Conservation (phyloP, 2,797 vertebrate species). For the Intellagama lesueurii region DNA sequence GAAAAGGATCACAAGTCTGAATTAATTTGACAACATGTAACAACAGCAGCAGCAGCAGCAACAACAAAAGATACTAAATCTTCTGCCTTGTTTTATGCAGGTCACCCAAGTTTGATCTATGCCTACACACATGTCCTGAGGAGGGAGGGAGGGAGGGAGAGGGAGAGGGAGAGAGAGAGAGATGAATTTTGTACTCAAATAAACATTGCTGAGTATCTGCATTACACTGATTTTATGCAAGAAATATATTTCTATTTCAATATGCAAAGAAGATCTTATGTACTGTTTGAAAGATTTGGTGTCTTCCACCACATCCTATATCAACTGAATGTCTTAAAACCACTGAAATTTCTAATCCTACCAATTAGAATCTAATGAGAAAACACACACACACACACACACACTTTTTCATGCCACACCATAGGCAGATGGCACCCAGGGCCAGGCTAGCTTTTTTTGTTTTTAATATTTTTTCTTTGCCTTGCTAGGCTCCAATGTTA, state of each 20-base stretch:
- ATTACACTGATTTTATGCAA: too few species aligned
- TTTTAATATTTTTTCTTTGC: slow-evolving; percentile 4
- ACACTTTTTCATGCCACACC: slow-evolving; percentile 49
- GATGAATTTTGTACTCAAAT: too few species aligned
- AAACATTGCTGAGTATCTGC: too few species aligned
- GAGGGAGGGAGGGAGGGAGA: too few species aligned
- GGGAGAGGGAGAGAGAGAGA: background rate
- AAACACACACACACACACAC: background rate
- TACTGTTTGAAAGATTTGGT: slow-evolving; percentile 39
- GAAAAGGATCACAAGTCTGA: too few species aligned
- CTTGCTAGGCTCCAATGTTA: slow-evolving; percentile 28
- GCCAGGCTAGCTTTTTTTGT: slow-evolving; percentile 13
- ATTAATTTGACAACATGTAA: too few species aligned
- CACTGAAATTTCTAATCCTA: slow-evolving; percentile 27
- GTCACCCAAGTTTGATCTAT: background rate
- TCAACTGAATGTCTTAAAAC: slow-evolving; percentile 16
- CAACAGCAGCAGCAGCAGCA: background rate
- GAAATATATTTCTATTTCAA: slow-evolving; percentile 25
- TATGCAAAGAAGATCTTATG: slow-evolving; percentile 8
- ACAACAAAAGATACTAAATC: slow-evolving; percentile 3
- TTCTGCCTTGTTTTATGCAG: background rate
- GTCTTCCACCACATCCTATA: slow-evolving; percentile 22
- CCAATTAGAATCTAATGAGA: slow-evolving; percentile 36
- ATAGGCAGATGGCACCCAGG: slow-evolving; percentile 48
- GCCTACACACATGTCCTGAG: too few species aligned